A percentile compares a stretch with the other conserved stretches of the same genome.
Evolutionary conservation across 2,888 invertebrate genomes (phyloP).

Genomic region (Andrena bucephala): DNA sequence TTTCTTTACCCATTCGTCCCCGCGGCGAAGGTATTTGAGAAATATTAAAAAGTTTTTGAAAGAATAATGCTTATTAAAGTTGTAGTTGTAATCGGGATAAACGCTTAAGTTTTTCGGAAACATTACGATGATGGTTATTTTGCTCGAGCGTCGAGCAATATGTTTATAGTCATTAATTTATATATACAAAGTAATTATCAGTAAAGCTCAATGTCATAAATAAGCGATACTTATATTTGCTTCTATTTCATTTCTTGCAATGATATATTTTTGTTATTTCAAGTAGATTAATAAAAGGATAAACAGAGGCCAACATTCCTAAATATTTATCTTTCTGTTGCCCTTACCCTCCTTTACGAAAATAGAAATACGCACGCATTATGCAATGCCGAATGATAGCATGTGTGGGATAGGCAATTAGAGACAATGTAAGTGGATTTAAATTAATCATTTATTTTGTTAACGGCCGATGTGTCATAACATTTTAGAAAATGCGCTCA

Average conservation of each 20-base stretch:
- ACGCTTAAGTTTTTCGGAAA: background rate
- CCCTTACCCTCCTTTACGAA: background rate
- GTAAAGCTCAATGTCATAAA: constrained; percentile 33
- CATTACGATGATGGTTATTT: constrained; percentile 6
- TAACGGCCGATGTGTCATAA: constrained; percentile 10
- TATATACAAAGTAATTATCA: constrained; percentile 34
- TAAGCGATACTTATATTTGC: constrained; percentile 68
- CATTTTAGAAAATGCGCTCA: constrained; percentile 1
- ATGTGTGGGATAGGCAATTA: background rate
- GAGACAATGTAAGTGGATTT: background rate
- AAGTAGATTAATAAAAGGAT: constrained; percentile 76
- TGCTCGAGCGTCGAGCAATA: constrained; percentile 25
- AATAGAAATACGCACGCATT: background rate
- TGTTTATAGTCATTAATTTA: constrained; percentile 48
- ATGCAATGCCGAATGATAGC: background rate
- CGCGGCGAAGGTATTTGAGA: background rate
- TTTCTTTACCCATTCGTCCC: constrained; percentile 3
- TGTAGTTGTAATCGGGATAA: constrained; percentile 2
- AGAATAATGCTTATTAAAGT: background rate
- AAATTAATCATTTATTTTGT: constrained; percentile 35
- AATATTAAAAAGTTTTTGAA: constrained; percentile 7
- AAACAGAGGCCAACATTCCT: constrained; percentile 49
- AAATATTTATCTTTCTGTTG: constrained; percentile 8
- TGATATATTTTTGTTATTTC: constrained; percentile 81
- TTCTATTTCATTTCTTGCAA: constrained; percentile 78